Base-by-base conservation (phyloP, 2,888 invertebrate genomes). In the Napeogenes sylphis region DNA sequence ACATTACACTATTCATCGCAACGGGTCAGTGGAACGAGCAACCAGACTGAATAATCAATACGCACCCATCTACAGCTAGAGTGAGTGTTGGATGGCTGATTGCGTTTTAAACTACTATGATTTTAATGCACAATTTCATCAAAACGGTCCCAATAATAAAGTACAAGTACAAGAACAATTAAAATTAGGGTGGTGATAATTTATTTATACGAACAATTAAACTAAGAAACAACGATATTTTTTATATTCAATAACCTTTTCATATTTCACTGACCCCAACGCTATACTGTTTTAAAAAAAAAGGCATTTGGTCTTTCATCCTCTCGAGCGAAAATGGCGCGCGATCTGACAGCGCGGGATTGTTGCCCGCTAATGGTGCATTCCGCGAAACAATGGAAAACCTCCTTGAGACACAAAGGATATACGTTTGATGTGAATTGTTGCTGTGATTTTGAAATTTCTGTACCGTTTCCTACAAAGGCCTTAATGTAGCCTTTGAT, bases 361-460 rank as follows among this genome's bases (percentile, higher is more conserved):
- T 84, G 85, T 82, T 81, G 82, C 82, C 82, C 82, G 78, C 79
- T 88, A 89, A 88, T 87, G 87, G 87, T 79, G 77, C 77, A 75
- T 73, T 72, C 73, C 71, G 73, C 78, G 78, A 84, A 87, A 88
- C 87, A 88, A 88, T 87, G 81, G 82, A 78, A 77, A 83, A 83
- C 72, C 76, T 78, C 78, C 79, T 79, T 76, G 78, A 75, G 72
- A 73, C 82, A 86, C 84, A 88, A 87, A 86, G 86, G 77, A 80
- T 68, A 73, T 78, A 80, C 83, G 83, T 87, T 88, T 87, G 87
- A 87, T 86, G 85, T 85, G 77, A 75, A 84, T 79, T 79, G 78
- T 74, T 76, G 73, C 78, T 75, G 78, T 76, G 75, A 75, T 76
- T 74, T 76, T 66, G 69, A 63, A 72, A 68, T 71, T 69, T 66